Evolutionary conservation across 2,797 vertebrate genomes (phyloP), one percentile per base, ranked within the genome.

Genomic region (Chloroceryle amazona): DNA sequence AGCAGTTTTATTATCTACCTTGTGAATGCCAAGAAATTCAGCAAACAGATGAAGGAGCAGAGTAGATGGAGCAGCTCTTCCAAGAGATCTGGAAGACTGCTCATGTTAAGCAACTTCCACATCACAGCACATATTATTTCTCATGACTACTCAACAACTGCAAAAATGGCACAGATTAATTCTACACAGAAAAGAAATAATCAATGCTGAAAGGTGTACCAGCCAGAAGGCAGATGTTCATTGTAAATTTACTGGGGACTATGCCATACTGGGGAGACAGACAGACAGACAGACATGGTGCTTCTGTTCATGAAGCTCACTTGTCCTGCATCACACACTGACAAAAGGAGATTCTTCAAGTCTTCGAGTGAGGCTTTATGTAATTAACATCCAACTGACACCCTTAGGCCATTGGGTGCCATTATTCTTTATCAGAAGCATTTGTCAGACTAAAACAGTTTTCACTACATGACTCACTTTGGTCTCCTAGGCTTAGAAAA

Each of bases 1-100:
- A 81, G 66, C 31, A 58, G 57, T 70, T 96, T 88, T 82, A 95
- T 93, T 75, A 90, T 71, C 60, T 90, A 76, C 60, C 41, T 75
- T 80, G 57, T 60, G 86, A 33, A 44, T 93, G 73, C 70, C 82
- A 91, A 90, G 84, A 81, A 84, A 73, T 44, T 25, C 66, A 46
- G 33, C 0, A 0, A 79, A 81, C 35, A 73, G 60, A 76, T 13
- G 61, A 90, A 80, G 75, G 7, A 0, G n/a, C 33, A 39, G 62
- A 54, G 76, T 37, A 60, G 44, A 83, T 19, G 41, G 52, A 88
- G 75, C 3, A 7, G 73, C 14, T 95, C 81, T 90, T 88, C 74
- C 0, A 1, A 78, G 7, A 55, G 54, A 51, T 51, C 57, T 88
- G 73, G 79, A 93, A 84, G 51, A 52, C 16, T 4, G 41, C 54